These are phyloP conservation scores for Eufriesea mexicana DNA, from an alignment of 1,140 invertebrate species.

Conservation along the genomic window DNA sequence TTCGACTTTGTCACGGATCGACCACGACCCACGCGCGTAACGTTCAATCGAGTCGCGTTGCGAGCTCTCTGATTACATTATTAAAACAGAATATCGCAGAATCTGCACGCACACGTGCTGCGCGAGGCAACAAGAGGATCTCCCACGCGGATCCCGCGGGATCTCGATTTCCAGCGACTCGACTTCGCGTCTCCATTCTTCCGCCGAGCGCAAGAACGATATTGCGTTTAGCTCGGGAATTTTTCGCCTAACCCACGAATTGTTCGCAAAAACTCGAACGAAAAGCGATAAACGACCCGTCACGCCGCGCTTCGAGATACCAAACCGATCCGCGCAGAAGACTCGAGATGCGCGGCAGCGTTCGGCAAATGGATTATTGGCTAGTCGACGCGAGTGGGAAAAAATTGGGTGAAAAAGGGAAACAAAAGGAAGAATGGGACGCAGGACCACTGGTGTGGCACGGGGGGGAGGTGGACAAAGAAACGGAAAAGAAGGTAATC, in stretches of 20 bases:
- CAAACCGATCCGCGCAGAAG: slow-evolving; percentile 51
- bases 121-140: slow-evolving; percentile 29
- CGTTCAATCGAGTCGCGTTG: background rate
- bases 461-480: background rate
- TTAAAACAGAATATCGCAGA: slow-evolving; percentile 35
- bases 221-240: slow-evolving; percentile 58
- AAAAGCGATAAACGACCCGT: slow-evolving; percentile 66
- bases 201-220: slow-evolving; percentile 55
- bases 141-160: slow-evolving; percentile 1
- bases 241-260: slow-evolving; percentile 53
- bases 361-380: slow-evolving; percentile 59
- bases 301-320: slow-evolving; percentile 55
- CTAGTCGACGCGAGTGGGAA: background rate
- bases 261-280: slow-evolving; percentile 54
- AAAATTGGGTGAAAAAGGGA: background rate
- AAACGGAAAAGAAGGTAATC: slow-evolving; percentile 9
- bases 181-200: slow-evolving; percentile 53
- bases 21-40: background rate
- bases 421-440: slow-evolving; percentile 22
- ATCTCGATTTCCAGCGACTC: slow-evolving; percentile 39
- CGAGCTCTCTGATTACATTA: slow-evolving; percentile 36
- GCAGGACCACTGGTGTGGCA: background rate
- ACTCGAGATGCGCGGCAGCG: slow-evolving; percentile 23
- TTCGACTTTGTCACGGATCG: background rate
- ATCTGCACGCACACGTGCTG: background rate